phyloP scores from a whole-genome alignment of 2,797 vertebrate genomes.

The Acrossocheilus fasciatus region DNA sequence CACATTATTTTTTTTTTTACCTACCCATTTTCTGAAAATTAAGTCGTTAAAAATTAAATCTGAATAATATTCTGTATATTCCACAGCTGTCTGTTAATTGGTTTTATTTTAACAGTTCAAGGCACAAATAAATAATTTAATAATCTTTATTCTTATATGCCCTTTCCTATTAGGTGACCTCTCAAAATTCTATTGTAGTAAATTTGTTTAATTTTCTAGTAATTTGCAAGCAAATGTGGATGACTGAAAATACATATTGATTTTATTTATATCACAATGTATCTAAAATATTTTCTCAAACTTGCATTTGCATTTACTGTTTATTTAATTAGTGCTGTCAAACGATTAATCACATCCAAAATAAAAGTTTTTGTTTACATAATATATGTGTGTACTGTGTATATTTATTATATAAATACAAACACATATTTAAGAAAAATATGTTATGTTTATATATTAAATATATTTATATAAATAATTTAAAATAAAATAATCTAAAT shows the following conservation, averaged over 20 bases:
- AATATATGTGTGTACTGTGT: no score
- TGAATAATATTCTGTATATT: neutral
- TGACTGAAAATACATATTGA: no score
- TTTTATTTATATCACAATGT: neutral
- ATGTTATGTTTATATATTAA: no score
- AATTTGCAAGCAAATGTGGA: neutral
- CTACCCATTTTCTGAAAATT: neutral
- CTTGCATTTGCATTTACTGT: neutral
- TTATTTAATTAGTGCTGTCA: neutral
- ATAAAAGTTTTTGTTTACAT: no score
- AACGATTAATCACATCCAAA: no score
- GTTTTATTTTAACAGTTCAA: neutral
- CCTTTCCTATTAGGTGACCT: neutral
- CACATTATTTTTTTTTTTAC: neutral
- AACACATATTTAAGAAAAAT: no score
- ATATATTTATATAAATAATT: no score
- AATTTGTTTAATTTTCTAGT: neutral
- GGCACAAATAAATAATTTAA: neutral
- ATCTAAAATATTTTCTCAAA: neutral
- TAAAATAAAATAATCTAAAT: no score
- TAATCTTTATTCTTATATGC: neutral
- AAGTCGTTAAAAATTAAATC: neutral
- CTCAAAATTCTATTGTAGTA: neutral
- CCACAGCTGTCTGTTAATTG: neutral
- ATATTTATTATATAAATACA: no score